Conservation (phyloP, 2,797 vertebrate species). For the Sebastes trivittatus region DNA sequence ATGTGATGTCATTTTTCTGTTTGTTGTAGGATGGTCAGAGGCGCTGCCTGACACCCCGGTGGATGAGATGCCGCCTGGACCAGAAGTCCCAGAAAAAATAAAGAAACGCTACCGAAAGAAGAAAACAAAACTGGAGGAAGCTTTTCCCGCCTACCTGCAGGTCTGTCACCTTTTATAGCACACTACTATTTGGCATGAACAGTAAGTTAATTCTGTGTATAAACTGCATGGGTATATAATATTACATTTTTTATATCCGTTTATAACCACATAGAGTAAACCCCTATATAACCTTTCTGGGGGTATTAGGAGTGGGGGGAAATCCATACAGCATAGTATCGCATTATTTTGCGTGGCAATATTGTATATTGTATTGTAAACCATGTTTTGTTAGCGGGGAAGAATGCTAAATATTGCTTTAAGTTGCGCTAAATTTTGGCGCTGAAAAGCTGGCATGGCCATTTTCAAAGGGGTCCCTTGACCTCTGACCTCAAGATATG, state of each 20-base stretch:
- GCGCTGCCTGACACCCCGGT: constrained; percentile 86
- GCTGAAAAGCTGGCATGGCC: no score
- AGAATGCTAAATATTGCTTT: no score
- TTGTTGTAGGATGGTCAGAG: constrained; percentile 89
- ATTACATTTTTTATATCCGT: background rate
- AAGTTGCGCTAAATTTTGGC: no score
- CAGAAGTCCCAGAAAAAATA: constrained; percentile 93
- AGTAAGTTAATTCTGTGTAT: background rate
- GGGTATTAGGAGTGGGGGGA: no score
- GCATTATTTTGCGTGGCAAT: no score
- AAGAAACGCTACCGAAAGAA: constrained; percentile 98
- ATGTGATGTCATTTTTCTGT: background rate
- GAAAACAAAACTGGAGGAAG: constrained; percentile 98
- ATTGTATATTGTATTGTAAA: no score
- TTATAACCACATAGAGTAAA: background rate
- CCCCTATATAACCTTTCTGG: background rate
- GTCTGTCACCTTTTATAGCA: constrained; percentile 68
- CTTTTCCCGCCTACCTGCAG: constrained; percentile 96
- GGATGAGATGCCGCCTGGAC: constrained; percentile 87
- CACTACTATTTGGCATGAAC: background rate
- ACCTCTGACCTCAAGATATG: no score
- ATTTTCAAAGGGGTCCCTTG: no score
- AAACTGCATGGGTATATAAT: background rate
- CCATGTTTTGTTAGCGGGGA: no score
- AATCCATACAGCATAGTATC: no score